phyloP scores from a whole-genome alignment of 2,888 invertebrate genomes.

The Branchipolynoe longqiensis region DNA sequence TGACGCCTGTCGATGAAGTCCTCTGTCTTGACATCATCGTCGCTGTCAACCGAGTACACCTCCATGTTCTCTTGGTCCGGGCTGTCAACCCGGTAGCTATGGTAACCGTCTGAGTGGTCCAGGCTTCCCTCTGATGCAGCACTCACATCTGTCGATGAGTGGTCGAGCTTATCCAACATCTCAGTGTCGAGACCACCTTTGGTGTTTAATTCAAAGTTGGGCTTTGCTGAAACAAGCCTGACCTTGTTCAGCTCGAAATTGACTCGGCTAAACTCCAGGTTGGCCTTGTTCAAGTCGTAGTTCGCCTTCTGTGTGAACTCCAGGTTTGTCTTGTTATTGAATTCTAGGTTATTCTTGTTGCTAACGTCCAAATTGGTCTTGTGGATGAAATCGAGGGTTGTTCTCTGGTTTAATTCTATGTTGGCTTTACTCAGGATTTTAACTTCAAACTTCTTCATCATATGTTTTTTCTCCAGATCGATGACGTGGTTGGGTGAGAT shows the following conservation, averaged over 20 bases:
- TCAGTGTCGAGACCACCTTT: too few relatives aligned
- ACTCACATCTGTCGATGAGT: conserved; percentile 15
- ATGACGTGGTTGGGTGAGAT: neutral
- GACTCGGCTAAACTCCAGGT: too few relatives aligned
- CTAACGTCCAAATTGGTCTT: conserved; percentile 18
- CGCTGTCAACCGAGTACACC: conserved; percentile 29
- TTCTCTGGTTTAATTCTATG: neutral
- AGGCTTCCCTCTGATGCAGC: neutral
- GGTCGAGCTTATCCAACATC: conserved; percentile 42
- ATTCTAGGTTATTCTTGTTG: neutral
- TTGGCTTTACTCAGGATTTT: neutral
- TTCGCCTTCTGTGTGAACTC: neutral
- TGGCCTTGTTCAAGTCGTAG: neutral
- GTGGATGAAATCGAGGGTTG: neutral
- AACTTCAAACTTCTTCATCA: conserved; percentile 9
- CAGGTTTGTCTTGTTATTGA: conserved; percentile 17
- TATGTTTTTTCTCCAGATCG: conserved; percentile 15
- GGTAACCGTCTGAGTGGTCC: conserved; percentile 32
- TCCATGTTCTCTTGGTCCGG: conserved; percentile 51
- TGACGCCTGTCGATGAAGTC: conserved; percentile 37
- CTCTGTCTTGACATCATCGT: conserved; percentile 42
- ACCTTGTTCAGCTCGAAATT: too few relatives aligned
- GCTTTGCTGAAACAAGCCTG: too few relatives aligned
- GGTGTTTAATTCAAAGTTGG: too few relatives aligned
- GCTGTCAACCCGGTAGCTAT: conserved; percentile 30